These are phyloP conservation scores for Agonopterix subpropinquella DNA, from an alignment of 2,888 invertebrate species.

Conservation along the genomic window DNA sequence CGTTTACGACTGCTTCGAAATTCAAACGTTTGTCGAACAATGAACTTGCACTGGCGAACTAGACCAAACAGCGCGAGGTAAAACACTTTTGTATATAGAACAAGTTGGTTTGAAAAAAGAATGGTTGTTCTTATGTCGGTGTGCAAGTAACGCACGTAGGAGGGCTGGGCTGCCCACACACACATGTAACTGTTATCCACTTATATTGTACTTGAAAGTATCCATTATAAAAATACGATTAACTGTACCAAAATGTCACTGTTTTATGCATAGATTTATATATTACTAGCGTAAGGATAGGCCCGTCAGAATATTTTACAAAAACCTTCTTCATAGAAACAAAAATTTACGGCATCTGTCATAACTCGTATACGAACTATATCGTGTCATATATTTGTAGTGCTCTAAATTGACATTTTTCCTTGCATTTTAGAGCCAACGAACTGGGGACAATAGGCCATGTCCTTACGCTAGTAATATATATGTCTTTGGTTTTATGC, in stretches of 20 bases:
- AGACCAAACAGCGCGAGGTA: conserved; percentile 63
- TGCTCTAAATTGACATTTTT: too few species aligned
- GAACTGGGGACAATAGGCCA: too few species aligned
- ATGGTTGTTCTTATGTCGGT: conserved; percentile 33
- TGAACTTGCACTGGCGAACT: conserved; percentile 72
- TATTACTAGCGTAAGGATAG: too few species aligned
- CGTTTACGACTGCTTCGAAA: conserved; percentile 49
- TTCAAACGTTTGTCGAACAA: conserved; percentile 48
- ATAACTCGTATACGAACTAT: too few species aligned
- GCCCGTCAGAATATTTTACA: too few species aligned
- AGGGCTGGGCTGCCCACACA: conserved; percentile 41
- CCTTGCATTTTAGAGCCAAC: too few species aligned
- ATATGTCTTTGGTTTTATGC: too few species aligned
- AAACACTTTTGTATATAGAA: conserved; percentile 51
- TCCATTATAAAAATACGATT: neutral
- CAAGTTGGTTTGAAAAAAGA: conserved; percentile 40
- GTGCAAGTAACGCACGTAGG: conserved; percentile 35
- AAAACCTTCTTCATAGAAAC: too few species aligned
- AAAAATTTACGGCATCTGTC: too few species aligned
- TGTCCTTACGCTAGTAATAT: too few species aligned
- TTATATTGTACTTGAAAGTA: neutral
- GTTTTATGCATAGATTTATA: too few species aligned
- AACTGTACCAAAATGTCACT: conserved; percentile 18
- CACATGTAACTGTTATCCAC: conserved; percentile 23
- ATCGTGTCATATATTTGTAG: too few species aligned